These are phyloP conservation scores for Patella caerulea DNA, from an alignment of 2,888 invertebrate genomes.

Conservation along the genomic window DNA sequence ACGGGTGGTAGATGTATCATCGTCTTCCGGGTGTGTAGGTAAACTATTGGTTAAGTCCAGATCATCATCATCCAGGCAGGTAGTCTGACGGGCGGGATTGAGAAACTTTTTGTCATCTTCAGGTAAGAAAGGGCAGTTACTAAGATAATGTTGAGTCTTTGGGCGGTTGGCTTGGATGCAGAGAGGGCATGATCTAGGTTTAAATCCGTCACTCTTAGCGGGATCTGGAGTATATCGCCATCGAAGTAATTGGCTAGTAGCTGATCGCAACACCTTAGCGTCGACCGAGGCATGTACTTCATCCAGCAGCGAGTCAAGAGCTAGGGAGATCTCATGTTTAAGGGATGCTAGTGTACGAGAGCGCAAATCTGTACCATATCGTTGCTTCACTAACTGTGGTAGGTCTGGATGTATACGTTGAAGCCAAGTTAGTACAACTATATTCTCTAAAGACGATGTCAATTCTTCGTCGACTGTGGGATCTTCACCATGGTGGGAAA, in stretches of 20 bases:
- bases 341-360: conserved; percentile 39
- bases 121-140: conserved; percentile 32
- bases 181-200: conserved; percentile 30
- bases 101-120: conserved; percentile 28
- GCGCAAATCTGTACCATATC: conserved; percentile 40
- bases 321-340: conserved; percentile 42
- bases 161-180: conserved; percentile 28
- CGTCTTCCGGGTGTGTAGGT: too few species aligned
- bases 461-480: conserved; percentile 32
- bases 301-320: conserved; percentile 38
- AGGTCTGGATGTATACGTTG: conserved; percentile 35
- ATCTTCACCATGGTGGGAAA: conserved; percentile 37
- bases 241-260: background rate
- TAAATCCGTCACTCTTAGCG: background rate
- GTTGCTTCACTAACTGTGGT: conserved; percentile 39
- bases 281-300: conserved; percentile 33
- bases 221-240: background rate
- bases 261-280: conserved; percentile 28
- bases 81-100: conserved; percentile 19
- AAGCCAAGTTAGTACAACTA: conserved; percentile 40
- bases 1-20: too few species aligned
- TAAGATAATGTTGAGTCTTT: conserved; percentile 28
- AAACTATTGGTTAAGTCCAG: too few species aligned
- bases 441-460: conserved; percentile 41
- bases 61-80: background rate